Evolutionary conservation across 2,888 invertebrate genomes (phyloP), one percentile per base, ranked within the genome.

Genomic region (Protophormia terraenovae): DNA sequence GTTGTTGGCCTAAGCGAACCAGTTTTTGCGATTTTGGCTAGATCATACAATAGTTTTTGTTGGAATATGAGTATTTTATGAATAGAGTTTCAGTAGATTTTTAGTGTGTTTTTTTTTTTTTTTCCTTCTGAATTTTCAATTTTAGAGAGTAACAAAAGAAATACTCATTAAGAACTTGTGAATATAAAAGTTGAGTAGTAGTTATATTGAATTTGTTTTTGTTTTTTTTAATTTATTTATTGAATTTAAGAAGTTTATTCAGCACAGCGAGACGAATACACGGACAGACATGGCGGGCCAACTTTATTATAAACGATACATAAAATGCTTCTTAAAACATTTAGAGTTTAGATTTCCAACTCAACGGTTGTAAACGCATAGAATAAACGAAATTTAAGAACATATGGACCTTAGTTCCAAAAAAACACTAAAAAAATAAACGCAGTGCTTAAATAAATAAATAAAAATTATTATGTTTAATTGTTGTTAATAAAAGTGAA

Each of bases 231-330:
- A 22, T 55, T 50, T n/a, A 14, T 71, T 58, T 50, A 45, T 47
- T 35, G n/a, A 58, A 53, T 77, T 76, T 53, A 66, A 84, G 76
- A 84, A 84, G 71, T 75, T 79, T 67, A 60, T 73, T 79, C 38
- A 64, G 79, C 58, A 47, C 12, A 69, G 8, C n/a, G 12, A 76
- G 53, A 22, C 45, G 22, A n/a, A 35, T 14, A 38, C 27, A 32
- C 22, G 12, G 50, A 66, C 16, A 60, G 24, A 19, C 62, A 24
- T 12, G 38, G 27, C n/a, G 24, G 3, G 14, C 19, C 5, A 50
- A 60, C 27, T 73, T 62, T 71, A 85, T 85, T 82, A 85, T 78
- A 85, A 82, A 22, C 78, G 22, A 58, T 38, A 75, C 24, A 62
- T 32, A 58, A 47, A 75, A 14, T 45, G 38, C 41, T 62, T 29